Conservation (phyloP, 2,113 vertebrate genomes). For the Takifugu bimaculatus region DNA sequence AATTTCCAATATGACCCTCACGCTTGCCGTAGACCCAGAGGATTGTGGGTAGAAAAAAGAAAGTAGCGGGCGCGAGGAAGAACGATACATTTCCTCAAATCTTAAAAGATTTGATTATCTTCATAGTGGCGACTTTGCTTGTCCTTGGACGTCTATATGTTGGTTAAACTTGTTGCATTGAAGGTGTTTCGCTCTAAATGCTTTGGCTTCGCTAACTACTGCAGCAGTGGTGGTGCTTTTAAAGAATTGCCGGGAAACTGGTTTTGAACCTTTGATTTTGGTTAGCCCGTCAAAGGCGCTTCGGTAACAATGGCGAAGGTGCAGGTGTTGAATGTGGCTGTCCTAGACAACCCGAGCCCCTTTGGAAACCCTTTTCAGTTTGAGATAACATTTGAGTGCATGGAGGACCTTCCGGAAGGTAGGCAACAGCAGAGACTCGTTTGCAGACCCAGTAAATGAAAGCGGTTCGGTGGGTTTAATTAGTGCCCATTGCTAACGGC, state of each 20-base stretch:
- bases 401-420: slow-evolving; percentile 88
- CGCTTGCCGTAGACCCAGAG: slow-evolving; percentile 49
- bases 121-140: neutral
- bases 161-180: neutral
- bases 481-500: slow-evolving; percentile 21
- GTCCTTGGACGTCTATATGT: neutral
- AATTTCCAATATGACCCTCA: neutral
- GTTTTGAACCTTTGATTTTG: slow-evolving; percentile 43
- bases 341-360: slow-evolving; percentile 88
- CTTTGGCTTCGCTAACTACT: too few species aligned
- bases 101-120: neutral
- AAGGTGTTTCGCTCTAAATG: neutral
- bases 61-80: slow-evolving; percentile 70
- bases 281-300: slow-evolving; percentile 28
- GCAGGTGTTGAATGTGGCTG: slow-evolving; percentile 86
- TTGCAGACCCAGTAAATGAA: slow-evolving; percentile 1
- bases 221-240: slow-evolving; percentile 12
- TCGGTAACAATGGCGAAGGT: slow-evolving; percentile 85
- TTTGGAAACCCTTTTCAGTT: slow-evolving; percentile 92
- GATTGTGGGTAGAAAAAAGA: slow-evolving; percentile 40
- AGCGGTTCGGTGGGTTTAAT: neutral
- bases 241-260: slow-evolving; percentile 37
- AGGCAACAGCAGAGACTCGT: slow-evolving; percentile 20
- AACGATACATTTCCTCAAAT: slow-evolving; percentile 10
- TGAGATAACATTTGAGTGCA: slow-evolving; percentile 92